Base-by-base conservation (phyloP, 2,888 invertebrate species). In the Ormyrus rosae region DNA sequence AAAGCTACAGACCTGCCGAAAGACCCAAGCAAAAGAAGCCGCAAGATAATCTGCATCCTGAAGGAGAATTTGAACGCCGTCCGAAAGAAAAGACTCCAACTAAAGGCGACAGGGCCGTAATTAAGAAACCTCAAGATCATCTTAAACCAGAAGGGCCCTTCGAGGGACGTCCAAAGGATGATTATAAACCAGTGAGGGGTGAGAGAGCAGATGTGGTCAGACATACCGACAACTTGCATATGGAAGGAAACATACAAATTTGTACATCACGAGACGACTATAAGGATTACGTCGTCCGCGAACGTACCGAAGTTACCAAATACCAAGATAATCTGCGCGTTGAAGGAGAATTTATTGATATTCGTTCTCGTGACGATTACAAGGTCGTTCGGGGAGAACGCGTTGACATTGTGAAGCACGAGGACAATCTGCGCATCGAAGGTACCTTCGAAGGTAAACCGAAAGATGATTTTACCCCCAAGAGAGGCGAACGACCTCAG, bases 311-410 rank as follows among this genome's bases (percentile, higher is more conserved):
- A 85, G 91, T 91, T 83, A 91, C 91, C 7, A 91, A 91, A 77
- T 89, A 90, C 46, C 85, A 88, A 78, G 92, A 92, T 80, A 92
- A 92, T 80, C 85, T 92, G 8, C 93, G 91, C 86, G 91, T 93
- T 89, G 94, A 94, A 88, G 94, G 94, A 9, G 92, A 91, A 85
- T 93, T 94, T 51, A 76, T 50, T 83, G 93, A 93, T 81, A 87
- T 87, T 7, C 92, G 84, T 94, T 81, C 85, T 0, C 81, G 83
- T 0, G 84, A 91, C 91, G 83, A 94, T 93, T 67, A 92, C 83
- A 91, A 92, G 64, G 87, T 92, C 9, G 92, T 93, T 1, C 92
- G 91, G 86, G 93, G 92, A 6, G 92, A 92, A 10, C 85, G 92
- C 19, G 92, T 93, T 3, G 92, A 93, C 81, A 89, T 94, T 8